Conservation (phyloP, 2,113 vertebrate genomes). For the Saccopteryx leptura region DNA sequence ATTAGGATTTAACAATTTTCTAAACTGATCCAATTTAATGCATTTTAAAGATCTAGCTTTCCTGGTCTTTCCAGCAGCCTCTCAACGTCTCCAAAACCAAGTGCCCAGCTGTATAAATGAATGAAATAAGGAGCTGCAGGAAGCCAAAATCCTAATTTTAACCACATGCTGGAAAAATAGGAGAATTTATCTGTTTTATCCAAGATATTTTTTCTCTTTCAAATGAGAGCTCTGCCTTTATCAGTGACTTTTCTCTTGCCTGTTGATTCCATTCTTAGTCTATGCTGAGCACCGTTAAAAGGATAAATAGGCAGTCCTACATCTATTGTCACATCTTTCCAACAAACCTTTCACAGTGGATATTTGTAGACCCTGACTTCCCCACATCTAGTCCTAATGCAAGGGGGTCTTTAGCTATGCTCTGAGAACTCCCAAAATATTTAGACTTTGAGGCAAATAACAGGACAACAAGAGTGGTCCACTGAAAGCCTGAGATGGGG, state of each 20-base stretch:
- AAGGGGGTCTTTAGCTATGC: neutral
- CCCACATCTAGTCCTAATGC: neutral
- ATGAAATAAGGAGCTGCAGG: conserved; percentile 51
- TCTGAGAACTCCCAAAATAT: neutral
- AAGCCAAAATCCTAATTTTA: conserved; percentile 73
- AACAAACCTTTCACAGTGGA: neutral
- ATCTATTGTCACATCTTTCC: neutral
- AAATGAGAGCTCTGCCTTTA: conserved; percentile 41
- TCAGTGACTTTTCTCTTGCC: neutral
- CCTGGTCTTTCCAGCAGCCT: conserved; percentile 14
- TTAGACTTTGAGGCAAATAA: neutral
- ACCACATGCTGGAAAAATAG: conserved; percentile 43
- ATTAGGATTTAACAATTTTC: conserved; percentile 71
- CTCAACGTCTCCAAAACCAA: conserved; percentile 51
- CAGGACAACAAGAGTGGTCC: neutral
- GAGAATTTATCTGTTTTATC: conserved; percentile 51
- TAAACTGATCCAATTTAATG: conserved; percentile 75
- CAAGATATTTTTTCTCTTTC: conserved; percentile 52
- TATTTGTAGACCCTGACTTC: neutral
- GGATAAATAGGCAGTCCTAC: neutral
- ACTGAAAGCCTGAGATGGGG: neutral
- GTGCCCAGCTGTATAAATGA: conserved; percentile 58
- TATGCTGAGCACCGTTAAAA: neutral
- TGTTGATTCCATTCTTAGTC: conserved; percentile 1
- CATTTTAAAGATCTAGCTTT: conserved; percentile 66